phyloP scores from a whole-genome alignment of 2,797 vertebrate genomes.

The Cuculus canorus region DNA sequence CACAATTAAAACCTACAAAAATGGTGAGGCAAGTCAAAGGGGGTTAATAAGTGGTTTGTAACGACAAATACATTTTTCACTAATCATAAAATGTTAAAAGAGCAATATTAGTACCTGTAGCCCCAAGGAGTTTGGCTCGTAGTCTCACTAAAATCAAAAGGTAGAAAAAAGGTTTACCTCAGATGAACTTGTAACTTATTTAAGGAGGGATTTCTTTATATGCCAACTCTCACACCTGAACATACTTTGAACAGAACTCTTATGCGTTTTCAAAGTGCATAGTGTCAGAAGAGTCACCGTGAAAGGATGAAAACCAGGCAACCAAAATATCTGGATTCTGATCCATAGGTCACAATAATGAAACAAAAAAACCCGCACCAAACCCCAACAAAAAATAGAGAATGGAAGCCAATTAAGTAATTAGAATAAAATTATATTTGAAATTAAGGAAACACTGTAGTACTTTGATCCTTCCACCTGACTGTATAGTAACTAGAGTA shows the following conservation, averaged over 20 bases:
- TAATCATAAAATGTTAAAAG: conserved; percentile 11
- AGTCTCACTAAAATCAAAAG: not conserved
- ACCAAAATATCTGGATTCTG: not conserved
- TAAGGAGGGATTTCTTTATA: not conserved
- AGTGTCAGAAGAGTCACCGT: not conserved
- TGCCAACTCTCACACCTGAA: not conserved
- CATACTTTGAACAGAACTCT: not conserved
- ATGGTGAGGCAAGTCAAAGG: not conserved
- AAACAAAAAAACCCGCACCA: not conserved
- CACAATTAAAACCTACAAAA: conserved; percentile 25
- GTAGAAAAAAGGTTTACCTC: not conserved
- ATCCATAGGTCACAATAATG: not conserved
- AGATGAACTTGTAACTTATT: not conserved
- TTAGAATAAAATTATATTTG: not conserved
- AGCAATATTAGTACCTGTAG: not conserved
- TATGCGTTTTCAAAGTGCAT: not conserved
- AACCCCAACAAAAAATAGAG: not conserved
- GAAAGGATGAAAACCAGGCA: not conserved
- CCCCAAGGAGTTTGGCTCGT: not conserved
- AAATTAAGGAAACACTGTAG: not conserved
- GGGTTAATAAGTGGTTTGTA: conserved; percentile 9
- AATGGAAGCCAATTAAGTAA: not conserved
- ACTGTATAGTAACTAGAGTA: not conserved
- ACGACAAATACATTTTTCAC: conserved; percentile 10
- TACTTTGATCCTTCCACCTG: not conserved